These are phyloP conservation scores for Sesia apiformis DNA, from an alignment of 2,888 invertebrate genomes.

Conservation along the genomic window DNA sequence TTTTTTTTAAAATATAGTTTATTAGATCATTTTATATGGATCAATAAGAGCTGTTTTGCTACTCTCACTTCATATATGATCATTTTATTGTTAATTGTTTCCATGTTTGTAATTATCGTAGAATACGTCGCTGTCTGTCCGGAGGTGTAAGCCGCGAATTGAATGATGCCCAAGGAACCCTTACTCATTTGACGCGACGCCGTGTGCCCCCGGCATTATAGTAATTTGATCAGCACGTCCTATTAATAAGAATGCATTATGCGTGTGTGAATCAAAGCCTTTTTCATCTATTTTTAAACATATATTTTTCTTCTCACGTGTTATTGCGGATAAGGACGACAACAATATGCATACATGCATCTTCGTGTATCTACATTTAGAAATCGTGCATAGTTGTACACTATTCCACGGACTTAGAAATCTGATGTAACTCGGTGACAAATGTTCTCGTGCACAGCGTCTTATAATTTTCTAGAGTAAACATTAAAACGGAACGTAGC, in stretches of 20 bases:
- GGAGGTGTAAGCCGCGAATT: background rate
- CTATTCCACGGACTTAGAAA: background rate
- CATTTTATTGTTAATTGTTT: slow-evolving; percentile 3
- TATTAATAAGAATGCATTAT: slow-evolving; percentile 24
- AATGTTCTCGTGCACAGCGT: slow-evolving; percentile 30
- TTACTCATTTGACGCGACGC: slow-evolving; percentile 44
- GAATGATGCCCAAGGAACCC: slow-evolving; percentile 18
- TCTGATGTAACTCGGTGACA: slow-evolving; percentile 15
- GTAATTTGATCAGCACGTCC: slow-evolving; percentile 48
- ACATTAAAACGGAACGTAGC: slow-evolving; percentile 21
- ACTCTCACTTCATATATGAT: no score
- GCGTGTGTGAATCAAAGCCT: background rate
- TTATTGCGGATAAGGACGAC: background rate
- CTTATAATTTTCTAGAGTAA: slow-evolving; percentile 36
- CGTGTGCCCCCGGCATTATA: slow-evolving; percentile 38
- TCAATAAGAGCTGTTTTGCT: no score
- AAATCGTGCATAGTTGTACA: background rate
- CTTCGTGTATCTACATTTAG: background rate
- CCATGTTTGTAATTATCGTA: slow-evolving; percentile 24
- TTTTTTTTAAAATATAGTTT: no score
- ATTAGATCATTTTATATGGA: no score
- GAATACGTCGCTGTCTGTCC: slow-evolving; percentile 13
- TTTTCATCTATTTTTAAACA: background rate
- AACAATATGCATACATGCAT: background rate
- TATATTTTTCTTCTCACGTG: slow-evolving; percentile 36